A percentile compares a stretch with the other conserved stretches of the same genome.
Conservation (phyloP, 1,140 invertebrate genomes). For the Lasioglossum albipes region DNA sequence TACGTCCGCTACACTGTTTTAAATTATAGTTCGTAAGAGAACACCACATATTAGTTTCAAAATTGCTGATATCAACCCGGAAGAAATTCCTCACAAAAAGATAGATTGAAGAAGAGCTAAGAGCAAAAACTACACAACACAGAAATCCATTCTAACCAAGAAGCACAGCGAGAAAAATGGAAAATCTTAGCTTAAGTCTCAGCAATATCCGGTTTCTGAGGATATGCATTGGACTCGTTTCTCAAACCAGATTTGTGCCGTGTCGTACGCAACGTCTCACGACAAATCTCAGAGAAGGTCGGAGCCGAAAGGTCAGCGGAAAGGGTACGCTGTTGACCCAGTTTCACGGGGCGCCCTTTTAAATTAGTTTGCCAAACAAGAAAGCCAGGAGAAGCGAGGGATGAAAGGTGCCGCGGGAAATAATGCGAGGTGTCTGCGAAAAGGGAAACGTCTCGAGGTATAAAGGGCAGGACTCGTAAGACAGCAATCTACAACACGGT, state of each 20-base stretch:
- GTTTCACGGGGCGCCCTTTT: slow-evolving; percentile 54
- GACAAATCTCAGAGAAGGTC: slow-evolving; percentile 8
- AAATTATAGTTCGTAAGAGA: no score
- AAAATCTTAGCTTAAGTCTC: no score
- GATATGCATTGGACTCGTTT: no score
- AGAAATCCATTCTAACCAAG: no score
- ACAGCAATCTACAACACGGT: slow-evolving; percentile 67
- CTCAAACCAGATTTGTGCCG: neutral
- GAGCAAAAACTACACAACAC: no score
- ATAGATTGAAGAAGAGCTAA: no score
- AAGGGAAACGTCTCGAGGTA: slow-evolving; percentile 28
- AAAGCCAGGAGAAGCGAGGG: neutral
- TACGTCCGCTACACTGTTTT: no score
- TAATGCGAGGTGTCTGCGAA: slow-evolving; percentile 33
- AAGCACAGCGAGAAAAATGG: no score
- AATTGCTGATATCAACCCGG: no score
- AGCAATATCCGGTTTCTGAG: no score
- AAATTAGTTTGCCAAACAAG: slow-evolving; percentile 64
- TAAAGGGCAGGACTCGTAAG: slow-evolving; percentile 58
- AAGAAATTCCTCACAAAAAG: no score
- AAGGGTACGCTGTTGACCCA: slow-evolving; percentile 55
- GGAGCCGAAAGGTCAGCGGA: neutral
- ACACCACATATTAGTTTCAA: no score
- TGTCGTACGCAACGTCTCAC: neutral
- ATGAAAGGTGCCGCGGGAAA: slow-evolving; percentile 40